These are phyloP conservation scores for Ephestia elutella DNA, from an alignment of 1,140 invertebrate genomes.

Conservation along the genomic window DNA sequence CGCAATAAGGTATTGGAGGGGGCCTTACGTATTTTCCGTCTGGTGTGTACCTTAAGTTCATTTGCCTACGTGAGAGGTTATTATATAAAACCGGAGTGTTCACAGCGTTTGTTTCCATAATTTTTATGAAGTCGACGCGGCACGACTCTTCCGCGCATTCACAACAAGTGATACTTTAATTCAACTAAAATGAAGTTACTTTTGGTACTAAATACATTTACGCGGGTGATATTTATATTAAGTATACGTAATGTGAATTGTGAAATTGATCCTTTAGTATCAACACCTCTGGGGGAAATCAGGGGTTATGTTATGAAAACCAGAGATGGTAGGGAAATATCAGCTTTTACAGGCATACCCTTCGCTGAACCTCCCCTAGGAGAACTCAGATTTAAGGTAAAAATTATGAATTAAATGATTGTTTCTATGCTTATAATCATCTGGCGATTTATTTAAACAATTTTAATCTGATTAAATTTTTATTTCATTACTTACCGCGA, in stretches of 20 bases:
- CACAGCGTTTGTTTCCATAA: constrained; percentile 33
- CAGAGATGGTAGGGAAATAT: constrained; percentile 64
- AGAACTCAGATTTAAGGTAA: constrained; percentile 78
- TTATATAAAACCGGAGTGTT: constrained; percentile 5
- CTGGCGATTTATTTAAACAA: too few species aligned
- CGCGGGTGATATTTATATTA: constrained; percentile 2
- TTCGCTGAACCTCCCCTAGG: constrained; percentile 80
- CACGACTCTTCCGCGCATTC: background rate
- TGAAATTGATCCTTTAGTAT: constrained; percentile 27
- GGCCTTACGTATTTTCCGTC: background rate
- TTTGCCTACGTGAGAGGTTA: constrained; percentile 16
- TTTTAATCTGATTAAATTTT: too few species aligned
- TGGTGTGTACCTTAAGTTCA: constrained; percentile 16
- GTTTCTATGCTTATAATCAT: background rate
- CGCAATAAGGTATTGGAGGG: too few species aligned
- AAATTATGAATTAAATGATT: background rate
- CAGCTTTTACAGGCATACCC: constrained; percentile 76
- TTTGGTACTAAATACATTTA: background rate
- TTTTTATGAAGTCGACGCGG: constrained; percentile 33
- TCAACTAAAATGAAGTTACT: constrained; percentile 10
- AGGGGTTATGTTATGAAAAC: constrained; percentile 67
- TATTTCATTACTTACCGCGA: too few species aligned
- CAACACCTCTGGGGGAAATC: constrained; percentile 53
- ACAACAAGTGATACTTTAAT: constrained; percentile 6
- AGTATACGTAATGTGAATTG: constrained; percentile 12